A percentile compares a stretch with the other conserved stretches of the same genome.
phyloP scores from a whole-genome alignment of 2,888 invertebrate genomes.

The Panzeria rudis region DNA sequence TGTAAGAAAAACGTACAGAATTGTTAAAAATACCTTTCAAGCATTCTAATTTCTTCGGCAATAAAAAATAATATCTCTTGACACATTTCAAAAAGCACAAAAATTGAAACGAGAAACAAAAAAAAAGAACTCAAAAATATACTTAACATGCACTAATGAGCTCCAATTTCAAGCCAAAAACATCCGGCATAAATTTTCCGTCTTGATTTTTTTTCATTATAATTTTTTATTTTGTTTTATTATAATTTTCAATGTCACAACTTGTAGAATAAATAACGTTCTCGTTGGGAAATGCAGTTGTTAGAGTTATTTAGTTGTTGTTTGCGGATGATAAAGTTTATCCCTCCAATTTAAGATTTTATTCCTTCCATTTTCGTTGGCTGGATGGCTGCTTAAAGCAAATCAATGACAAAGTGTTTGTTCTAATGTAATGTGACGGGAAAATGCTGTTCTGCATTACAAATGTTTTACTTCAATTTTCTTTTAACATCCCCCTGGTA shows the following conservation, averaged over 20 bases:
- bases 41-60: conserved; percentile 50
- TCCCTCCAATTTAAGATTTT: conserved; percentile 45
- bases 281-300: conserved; percentile 56
- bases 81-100: conserved; percentile 24
- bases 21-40: conserved; percentile 19
- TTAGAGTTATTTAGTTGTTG: conserved; percentile 42
- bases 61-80: conserved; percentile 31
- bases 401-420: conserved; percentile 81
- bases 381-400: conserved; percentile 63
- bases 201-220: conserved; percentile 5
- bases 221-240: conserved; percentile 24
- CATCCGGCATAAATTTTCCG: conserved; percentile 70
- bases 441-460: conserved; percentile 73
- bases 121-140: conserved; percentile 23
- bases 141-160: conserved; percentile 73
- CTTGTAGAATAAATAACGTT: conserved; percentile 66
- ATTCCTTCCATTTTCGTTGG: conserved; percentile 23
- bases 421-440: conserved; percentile 80
- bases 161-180: conserved; percentile 73
- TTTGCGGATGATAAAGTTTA: conserved; percentile 56
- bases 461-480: conserved; percentile 65
- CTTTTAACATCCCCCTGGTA: conserved; percentile 44
- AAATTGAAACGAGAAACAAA: background rate
- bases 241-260: conserved; percentile 72
- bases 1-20: background rate